A percentile compares a stretch with the other conserved stretches of the same genome.
phyloP scores from a whole-genome alignment of 37 sponge, comb jelly and placozoan genomes.

The Axinella damicornis region DNA sequence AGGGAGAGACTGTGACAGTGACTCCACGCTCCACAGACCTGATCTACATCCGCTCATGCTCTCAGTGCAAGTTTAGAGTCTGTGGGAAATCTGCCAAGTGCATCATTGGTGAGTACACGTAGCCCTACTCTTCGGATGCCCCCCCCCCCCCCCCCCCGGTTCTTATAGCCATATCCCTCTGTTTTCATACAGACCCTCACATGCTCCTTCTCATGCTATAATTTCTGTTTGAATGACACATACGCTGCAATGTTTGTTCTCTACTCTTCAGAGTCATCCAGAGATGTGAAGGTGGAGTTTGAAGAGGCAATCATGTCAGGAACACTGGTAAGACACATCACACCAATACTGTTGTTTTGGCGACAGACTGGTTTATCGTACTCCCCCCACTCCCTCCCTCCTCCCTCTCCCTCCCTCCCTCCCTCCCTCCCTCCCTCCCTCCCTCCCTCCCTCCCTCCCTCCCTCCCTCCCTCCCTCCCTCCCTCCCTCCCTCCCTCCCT shows the following conservation, averaged over 20 bases:
- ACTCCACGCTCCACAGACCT: slow-evolving; percentile 48
- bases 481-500: too few species aligned
- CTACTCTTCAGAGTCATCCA: slow-evolving; percentile 39
- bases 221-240: too few species aligned
- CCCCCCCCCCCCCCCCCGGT: too few species aligned
- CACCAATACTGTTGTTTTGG: too few species aligned
- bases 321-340: slow-evolving; percentile 39
- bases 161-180: too few species aligned
- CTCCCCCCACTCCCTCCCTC: too few species aligned
- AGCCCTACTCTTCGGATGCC: too few species aligned
- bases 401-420: too few species aligned
- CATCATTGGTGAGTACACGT: slow-evolving; percentile 73
- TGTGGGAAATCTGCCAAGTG: slow-evolving; percentile 59
- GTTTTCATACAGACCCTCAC: too few species aligned
- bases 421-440: neutral
- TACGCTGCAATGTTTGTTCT: too few species aligned
- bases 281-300: slow-evolving; percentile 55
- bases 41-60: slow-evolving; percentile 65
- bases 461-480: neutral
- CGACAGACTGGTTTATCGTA: too few species aligned
- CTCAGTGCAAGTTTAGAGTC: slow-evolving; percentile 36
- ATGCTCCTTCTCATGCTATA: too few species aligned
- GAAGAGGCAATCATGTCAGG: slow-evolving; percentile 57
- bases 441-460: neutral
- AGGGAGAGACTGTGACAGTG: slow-evolving; percentile 29